Evolutionary conservation across 2,797 vertebrate species (phyloP).

Genomic region (Macrochelys suwanniensis): DNA sequence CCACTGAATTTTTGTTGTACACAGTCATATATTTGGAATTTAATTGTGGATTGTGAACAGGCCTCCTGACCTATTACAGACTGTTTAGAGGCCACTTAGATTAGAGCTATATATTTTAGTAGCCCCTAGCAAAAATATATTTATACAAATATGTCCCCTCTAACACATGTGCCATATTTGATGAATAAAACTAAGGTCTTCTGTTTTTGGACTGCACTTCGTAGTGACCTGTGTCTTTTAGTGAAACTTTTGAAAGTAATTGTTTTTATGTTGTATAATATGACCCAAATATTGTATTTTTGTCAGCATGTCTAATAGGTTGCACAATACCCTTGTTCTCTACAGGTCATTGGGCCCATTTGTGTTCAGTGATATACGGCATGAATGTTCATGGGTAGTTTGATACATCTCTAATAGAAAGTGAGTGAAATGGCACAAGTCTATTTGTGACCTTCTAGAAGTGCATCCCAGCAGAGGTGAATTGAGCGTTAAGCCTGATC

Average conservation of each 20-base stretch:
- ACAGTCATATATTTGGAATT: background rate
- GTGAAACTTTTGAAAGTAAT: slow-evolving; percentile 66
- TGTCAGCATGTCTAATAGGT: slow-evolving; percentile 77
- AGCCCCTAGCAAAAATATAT: background rate
- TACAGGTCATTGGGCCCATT: slow-evolving; percentile 74
- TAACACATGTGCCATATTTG: background rate
- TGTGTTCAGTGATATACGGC: slow-evolving; percentile 51
- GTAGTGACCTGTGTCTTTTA: slow-evolving; percentile 48
- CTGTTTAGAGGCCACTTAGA: background rate
- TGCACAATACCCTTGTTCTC: slow-evolving; percentile 68
- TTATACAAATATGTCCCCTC: background rate
- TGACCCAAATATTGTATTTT: slow-evolving; percentile 78
- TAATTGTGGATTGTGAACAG: background rate
- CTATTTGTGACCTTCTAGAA: slow-evolving; percentile 70
- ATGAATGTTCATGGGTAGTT: slow-evolving; percentile 73
- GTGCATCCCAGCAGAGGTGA: slow-evolving; percentile 33
- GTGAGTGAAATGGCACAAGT: slow-evolving; percentile 61
- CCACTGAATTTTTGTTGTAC: background rate
- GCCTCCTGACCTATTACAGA: background rate
- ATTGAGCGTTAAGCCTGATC: slow-evolving; percentile 47
- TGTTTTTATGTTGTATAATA: slow-evolving; percentile 75
- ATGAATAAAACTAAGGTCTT: slow-evolving; percentile 37
- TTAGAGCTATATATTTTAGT: background rate
- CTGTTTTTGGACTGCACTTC: slow-evolving; percentile 16
- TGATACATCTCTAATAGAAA: slow-evolving; percentile 73